Evolutionary conservation across 2,888 invertebrate genomes (phyloP), one percentile per base, ranked within the genome.

Genomic region (Dugesia japonica): DNA sequence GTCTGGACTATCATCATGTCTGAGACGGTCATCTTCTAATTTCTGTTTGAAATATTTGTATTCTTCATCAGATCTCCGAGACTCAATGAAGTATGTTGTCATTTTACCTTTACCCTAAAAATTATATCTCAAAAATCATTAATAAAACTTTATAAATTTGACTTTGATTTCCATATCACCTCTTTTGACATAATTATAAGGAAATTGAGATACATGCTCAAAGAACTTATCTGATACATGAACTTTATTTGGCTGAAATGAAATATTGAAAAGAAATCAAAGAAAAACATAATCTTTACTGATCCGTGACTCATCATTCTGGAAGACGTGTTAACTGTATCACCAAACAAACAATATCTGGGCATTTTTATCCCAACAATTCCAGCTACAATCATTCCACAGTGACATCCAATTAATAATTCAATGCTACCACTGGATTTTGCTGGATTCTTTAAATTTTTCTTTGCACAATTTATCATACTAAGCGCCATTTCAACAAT

Each of bases 341-440:
- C 82, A 13, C 83, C 83, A 79, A 83, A 83, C 72, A 83, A 79
- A 79, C 92, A 93, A 85, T 92, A 93, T 78, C 92, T 87, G 0
- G 92, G 92, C 92, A 93, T 92, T 77, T 92, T 92, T 77, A 92
- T 87, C 0, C 92, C 92, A 0, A 92, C 92, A 0, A 92, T 92
- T 23, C 91, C 92, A 26, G 92, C 92, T 1, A 83, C 83, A 0
- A 82, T 80, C 15, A 80, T 81, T 0, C 83, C 83, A 27, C 81
- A 81, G 75, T 83, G 83, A 15, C 78, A 78, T 28, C 77, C 77
- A 26, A 77, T 33, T 15, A 28, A 27, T 71, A 77, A 17, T 20
- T 71, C 71, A 56, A 77, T 38, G 9, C 28, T 26, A n/a, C 42
- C 26, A 31, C 31, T 78, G 7, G 75, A 33, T 26, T 77, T 56